Evolutionary conservation across 2,113 vertebrate genomes (phyloP).

Genomic region (Coptodon bakossiorum): DNA sequence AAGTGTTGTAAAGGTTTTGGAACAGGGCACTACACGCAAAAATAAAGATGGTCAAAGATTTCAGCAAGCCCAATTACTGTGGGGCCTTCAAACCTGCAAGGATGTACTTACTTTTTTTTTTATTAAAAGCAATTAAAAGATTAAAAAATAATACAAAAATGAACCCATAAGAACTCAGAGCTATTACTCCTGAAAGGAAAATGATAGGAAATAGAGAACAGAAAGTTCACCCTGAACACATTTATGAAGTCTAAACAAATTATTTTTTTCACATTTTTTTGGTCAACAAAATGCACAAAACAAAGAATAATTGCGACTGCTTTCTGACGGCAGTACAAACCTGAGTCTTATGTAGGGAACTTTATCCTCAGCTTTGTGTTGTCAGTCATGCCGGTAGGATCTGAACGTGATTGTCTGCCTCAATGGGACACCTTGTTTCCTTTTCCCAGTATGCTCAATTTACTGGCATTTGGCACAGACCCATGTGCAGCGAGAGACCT

Average conservation of each 20-base stretch:
- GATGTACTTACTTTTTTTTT: background rate
- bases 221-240: background rate
- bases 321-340: background rate
- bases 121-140: background rate
- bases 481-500: background rate
- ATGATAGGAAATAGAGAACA: background rate
- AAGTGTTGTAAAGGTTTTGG: background rate
- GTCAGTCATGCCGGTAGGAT: background rate
- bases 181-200: background rate
- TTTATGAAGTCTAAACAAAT: background rate
- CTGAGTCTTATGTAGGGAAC: background rate
- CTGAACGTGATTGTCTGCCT: background rate
- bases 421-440: background rate
- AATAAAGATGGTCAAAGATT: background rate
- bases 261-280: background rate
- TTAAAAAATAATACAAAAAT: background rate
- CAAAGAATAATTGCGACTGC: background rate
- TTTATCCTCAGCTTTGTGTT: background rate
- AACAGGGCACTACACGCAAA: background rate
- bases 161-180: background rate
- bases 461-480: background rate
- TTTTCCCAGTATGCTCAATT: background rate
- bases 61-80: background rate
- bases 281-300: background rate
- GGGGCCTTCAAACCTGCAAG: background rate